Conservation (phyloP, 1,140 invertebrate genomes). For the Carposina sasakii region DNA sequence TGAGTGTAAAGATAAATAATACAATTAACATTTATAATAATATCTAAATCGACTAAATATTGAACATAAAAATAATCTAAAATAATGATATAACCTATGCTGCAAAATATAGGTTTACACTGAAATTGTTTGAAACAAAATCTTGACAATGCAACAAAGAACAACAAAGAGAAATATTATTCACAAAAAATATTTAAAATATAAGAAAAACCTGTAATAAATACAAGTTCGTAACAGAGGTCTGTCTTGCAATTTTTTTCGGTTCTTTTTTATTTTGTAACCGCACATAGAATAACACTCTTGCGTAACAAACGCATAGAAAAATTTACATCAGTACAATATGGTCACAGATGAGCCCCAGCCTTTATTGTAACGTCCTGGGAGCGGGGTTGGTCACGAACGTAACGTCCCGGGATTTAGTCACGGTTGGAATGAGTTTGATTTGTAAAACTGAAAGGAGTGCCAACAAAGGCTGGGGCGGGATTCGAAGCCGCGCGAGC, state of each 20-base stretch:
- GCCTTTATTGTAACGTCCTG: slow-evolving; percentile 32
- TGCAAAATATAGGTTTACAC: slow-evolving; percentile 31
- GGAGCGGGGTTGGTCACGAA: background rate
- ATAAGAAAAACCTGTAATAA: slow-evolving; percentile 51
- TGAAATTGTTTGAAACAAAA: slow-evolving; percentile 28
- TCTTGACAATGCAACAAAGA: slow-evolving; percentile 22
- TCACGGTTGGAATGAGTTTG: slow-evolving; percentile 1
- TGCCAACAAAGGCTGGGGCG: slow-evolving; percentile 49
- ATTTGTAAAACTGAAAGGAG: slow-evolving; percentile 11
- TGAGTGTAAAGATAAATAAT: slow-evolving; percentile 68
- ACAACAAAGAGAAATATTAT: slow-evolving; percentile 27
- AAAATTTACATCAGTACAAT: slow-evolving; percentile 67
- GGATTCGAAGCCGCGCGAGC: slow-evolving; percentile 44
- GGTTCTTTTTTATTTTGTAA: slow-evolving; percentile 31
- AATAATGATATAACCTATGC: slow-evolving; percentile 54
- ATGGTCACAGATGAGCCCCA: slow-evolving; percentile 57
- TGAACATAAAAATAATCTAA: slow-evolving; percentile 61
- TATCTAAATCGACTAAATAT: slow-evolving; percentile 66
- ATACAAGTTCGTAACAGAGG: slow-evolving; percentile 33
- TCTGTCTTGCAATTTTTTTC: slow-evolving; percentile 3
- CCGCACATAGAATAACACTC: slow-evolving; percentile 44
- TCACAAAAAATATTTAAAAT: slow-evolving; percentile 37
- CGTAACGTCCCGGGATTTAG: background rate
- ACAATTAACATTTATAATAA: slow-evolving; percentile 64
- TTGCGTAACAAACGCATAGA: slow-evolving; percentile 62